A percentile compares a stretch with the other conserved stretches of the same genome.
phyloP scores from a whole-genome alignment of 2,113 vertebrate species.

The Seriola dumerili region DNA sequence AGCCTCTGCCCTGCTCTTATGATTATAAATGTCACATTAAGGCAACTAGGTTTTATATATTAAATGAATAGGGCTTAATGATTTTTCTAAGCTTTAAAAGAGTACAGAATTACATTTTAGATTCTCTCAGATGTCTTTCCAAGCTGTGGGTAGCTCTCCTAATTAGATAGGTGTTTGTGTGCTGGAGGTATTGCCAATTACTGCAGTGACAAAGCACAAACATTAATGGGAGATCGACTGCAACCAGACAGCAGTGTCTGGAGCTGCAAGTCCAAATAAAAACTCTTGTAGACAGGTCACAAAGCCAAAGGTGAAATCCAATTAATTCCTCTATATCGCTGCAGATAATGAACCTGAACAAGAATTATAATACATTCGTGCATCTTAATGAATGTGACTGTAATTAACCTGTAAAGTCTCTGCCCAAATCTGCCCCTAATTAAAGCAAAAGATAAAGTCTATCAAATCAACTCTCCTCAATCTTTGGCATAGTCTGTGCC shows the following conservation, averaged over 20 bases:
- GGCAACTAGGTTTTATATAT: slow-evolving; percentile 38
- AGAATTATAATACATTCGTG: slow-evolving; percentile 57
- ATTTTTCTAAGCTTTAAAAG: slow-evolving; percentile 51
- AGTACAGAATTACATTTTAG: slow-evolving; percentile 57
- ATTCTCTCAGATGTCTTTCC: slow-evolving; percentile 65
- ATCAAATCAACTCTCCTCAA: slow-evolving; percentile 50
- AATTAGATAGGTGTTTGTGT: slow-evolving; percentile 72
- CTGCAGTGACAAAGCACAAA: slow-evolving; percentile 69
- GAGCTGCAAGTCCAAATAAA: slow-evolving; percentile 61
- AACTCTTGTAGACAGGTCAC: slow-evolving; percentile 63
- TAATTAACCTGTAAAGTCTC: slow-evolving; percentile 69
- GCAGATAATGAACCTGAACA: slow-evolving; percentile 57
- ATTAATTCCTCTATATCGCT: slow-evolving; percentile 67
- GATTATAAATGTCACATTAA: slow-evolving; percentile 53
- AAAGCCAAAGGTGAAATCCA: slow-evolving; percentile 73
- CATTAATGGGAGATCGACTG: slow-evolving; percentile 68
- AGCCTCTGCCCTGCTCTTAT: slow-evolving; percentile 20
- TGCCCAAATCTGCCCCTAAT: slow-evolving; percentile 68
- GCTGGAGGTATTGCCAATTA: slow-evolving; percentile 76
- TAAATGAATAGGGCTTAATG: slow-evolving; percentile 48
- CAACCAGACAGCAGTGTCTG: slow-evolving; percentile 59
- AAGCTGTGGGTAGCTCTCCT: slow-evolving; percentile 53
- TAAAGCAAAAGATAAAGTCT: slow-evolving; percentile 74
- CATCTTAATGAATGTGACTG: slow-evolving; percentile 72
- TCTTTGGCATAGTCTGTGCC: neutral